These are phyloP conservation scores for Arizona elegans DNA, from an alignment of 2,113 vertebrate genomes.

Conservation along the genomic window DNA sequence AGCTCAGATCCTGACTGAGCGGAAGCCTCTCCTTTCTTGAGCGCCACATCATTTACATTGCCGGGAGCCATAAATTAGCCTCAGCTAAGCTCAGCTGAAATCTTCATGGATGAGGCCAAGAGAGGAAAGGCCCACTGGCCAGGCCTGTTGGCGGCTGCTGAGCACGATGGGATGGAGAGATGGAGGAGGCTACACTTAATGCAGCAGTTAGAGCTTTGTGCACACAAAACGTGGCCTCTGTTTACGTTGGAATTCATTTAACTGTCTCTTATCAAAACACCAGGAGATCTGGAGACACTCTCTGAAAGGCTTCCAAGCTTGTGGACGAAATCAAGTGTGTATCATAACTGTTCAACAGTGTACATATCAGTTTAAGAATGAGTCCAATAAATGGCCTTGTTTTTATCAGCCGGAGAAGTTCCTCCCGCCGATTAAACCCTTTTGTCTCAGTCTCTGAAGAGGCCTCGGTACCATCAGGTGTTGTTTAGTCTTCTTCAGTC, in stretches of 20 bases:
- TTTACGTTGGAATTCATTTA: slow-evolving; percentile 33
- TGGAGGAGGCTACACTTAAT: background rate
- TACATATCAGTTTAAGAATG: background rate
- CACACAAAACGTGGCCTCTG: slow-evolving; percentile 30
- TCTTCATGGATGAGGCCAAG: accelerated
- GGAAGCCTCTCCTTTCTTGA: slow-evolving; percentile 26
- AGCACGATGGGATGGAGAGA: background rate
- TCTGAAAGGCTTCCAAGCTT: slow-evolving; percentile 15
- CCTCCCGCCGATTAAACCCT: accelerated
- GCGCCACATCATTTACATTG: slow-evolving; percentile 14
- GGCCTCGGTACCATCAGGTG: background rate
- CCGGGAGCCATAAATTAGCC: slow-evolving; percentile 37
- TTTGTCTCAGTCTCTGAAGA: background rate
- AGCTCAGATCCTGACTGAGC: slow-evolving; percentile 30
- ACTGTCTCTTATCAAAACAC: slow-evolving; percentile 33
- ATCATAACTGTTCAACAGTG: background rate
- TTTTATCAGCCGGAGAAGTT: background rate
- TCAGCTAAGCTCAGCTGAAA: slow-evolving; percentile 21
- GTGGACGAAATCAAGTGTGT: background rate
- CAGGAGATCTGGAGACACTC: background rate
- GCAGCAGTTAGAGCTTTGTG: slow-evolving; percentile 18
- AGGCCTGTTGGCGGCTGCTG: background rate
- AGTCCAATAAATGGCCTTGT: background rate
- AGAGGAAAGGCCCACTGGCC: too few species aligned
- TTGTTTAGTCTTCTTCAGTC: background rate